Evolutionary conservation across 2,888 invertebrate species (phyloP).

Genomic region (Pyrrhia umbra): DNA sequence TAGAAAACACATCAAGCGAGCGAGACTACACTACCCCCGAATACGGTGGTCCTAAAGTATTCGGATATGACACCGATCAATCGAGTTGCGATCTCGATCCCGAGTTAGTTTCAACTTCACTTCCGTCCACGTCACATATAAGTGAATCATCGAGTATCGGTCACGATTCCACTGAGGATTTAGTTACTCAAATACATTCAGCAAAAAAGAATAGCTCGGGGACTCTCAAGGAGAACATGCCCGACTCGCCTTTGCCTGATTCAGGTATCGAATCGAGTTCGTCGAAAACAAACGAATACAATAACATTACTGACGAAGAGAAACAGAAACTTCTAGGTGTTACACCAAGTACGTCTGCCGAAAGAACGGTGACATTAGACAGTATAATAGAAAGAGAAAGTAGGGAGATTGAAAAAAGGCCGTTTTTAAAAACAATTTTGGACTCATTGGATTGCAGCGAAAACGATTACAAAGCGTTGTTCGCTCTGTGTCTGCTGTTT

Average conservation of each 20-base stretch:
- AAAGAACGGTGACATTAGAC: conserved; percentile 73
- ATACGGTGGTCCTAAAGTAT: conserved; percentile 79
- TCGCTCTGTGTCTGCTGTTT: conserved; percentile 97
- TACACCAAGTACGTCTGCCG: conserved; percentile 68
- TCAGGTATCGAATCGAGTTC: conserved; percentile 83
- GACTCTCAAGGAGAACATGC: conserved; percentile 80
- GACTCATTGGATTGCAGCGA: conserved; percentile 96
- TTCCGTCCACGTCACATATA: conserved; percentile 89
- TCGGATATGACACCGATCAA: conserved; percentile 86
- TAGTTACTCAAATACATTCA: conserved; percentile 82
- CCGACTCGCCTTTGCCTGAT: conserved; percentile 87
- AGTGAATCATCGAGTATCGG: conserved; percentile 87
- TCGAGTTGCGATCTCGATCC: conserved; percentile 88
- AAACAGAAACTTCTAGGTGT: conserved; percentile 92
- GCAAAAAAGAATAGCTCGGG: conserved; percentile 64
- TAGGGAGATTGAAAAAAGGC: conserved; percentile 91
- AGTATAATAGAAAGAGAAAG: conserved; percentile 78
- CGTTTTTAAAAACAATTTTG: conserved; percentile 97
- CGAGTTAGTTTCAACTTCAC: conserved; percentile 85
- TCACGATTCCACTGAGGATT: conserved; percentile 87
- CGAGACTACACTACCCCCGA: conserved; percentile 87
- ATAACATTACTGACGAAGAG: conserved; percentile 98
- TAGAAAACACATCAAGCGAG: conserved; percentile 88
- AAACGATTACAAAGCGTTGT: conserved; percentile 98
- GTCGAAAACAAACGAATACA: conserved; percentile 86